Evolutionary conservation across 1,140 invertebrate species (phyloP), one percentile per base, ranked within the genome.

Genomic region (Achroia grisella): DNA sequence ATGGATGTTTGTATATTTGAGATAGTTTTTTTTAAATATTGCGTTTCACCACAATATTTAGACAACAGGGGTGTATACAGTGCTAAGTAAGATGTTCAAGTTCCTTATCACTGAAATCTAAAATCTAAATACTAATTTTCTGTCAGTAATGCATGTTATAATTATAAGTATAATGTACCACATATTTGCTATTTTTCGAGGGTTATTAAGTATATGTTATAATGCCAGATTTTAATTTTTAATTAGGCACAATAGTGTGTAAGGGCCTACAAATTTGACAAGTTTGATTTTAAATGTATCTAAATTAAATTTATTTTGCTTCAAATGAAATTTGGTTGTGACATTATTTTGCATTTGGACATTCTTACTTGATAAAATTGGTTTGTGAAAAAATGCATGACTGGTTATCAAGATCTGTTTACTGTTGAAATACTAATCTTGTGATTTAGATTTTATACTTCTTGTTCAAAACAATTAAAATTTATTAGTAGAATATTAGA

Each of bases 401-500:
- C 17, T 23, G 17, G 17, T 23, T 2, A 23, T 68, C 65, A 66
- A 72, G 60, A 79, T 81, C 75, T 78, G 77, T 78, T 62, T 66
- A 72, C 63, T 78, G 70, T 62, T 79, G 64, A 77, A 70, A 57
- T 70, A 71, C 66, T 68, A 70, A 73, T 82, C 77, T 86, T 86
- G 78, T 83, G 79, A 83, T 83, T 82, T 86, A 83, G 82, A 82
- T 83, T 82, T 86, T 83, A 83, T 83, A 86, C 79, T 82, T 83
- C 79, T 82, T 83, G 79, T 83, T 82, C 77, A 79, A 80, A 83
- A 81, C 72, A 81, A 82, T 83, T 72, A 77, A 83, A 79, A 75
- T 75, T 74, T 81, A 81, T 78, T 71, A 69, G 71, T 83, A 81
- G 77, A 73, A 52, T 67, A 75, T 71, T 83, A 82, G 77, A 80